phyloP scores from a whole-genome alignment of 64 coral and sea anemone species.

The Platygyra sinensis region DNA sequence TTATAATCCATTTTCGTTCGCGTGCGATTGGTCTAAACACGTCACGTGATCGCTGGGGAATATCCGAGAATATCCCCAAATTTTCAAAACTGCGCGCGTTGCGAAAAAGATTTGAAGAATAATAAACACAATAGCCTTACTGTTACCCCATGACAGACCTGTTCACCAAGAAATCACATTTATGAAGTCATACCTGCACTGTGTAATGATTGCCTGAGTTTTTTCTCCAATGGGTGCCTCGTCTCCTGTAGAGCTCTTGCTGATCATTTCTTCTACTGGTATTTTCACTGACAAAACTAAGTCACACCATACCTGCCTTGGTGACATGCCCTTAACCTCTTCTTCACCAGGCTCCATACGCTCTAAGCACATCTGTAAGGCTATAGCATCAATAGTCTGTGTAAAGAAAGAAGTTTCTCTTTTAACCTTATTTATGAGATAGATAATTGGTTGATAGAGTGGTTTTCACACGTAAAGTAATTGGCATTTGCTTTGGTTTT shows the following conservation, averaged over 20 bases:
- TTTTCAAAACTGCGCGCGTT: too few relatives aligned
- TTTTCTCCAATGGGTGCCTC: conserved; percentile 6
- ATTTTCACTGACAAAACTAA: conserved; percentile 35
- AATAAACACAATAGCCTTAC: too few relatives aligned
- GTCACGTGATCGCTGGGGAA: too few relatives aligned
- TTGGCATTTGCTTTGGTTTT: too few relatives aligned
- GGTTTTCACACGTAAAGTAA: too few relatives aligned
- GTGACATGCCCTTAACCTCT: background rate
- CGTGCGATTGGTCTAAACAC: too few relatives aligned
- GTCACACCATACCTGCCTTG: conserved; percentile 57
- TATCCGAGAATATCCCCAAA: too few relatives aligned
- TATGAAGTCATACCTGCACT: conserved; percentile 41
- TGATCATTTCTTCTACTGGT: conserved; percentile 51
- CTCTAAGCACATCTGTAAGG: conserved; percentile 49
- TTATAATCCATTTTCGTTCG: too few relatives aligned
- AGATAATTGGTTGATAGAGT: too few relatives aligned
- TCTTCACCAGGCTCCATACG: conserved; percentile 31
- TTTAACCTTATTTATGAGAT: background rate
- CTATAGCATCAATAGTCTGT: conserved; percentile 59
- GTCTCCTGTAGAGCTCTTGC: background rate
- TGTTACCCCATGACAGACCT: too few relatives aligned
- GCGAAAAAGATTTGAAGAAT: too few relatives aligned
- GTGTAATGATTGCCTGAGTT: background rate
- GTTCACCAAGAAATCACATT: too few relatives aligned
- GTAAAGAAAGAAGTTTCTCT: background rate